These are phyloP conservation scores for Gallinago paraguaiae DNA, from an alignment of 2,113 vertebrate species.

Conservation along the genomic window DNA sequence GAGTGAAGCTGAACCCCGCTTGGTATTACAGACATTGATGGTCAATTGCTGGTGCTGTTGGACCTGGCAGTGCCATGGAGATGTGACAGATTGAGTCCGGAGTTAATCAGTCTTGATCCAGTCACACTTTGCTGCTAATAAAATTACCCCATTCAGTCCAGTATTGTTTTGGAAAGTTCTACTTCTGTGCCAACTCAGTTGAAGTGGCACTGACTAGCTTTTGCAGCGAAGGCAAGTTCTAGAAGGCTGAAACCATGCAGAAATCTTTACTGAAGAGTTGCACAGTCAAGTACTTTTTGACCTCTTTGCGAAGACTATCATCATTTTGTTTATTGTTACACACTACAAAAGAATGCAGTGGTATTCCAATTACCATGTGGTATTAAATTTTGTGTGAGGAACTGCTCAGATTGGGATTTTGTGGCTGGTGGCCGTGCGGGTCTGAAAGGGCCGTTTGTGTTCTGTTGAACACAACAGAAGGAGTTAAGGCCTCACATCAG, in stretches of 20 bases:
- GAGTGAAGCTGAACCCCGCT: background rate
- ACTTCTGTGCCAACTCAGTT: background rate
- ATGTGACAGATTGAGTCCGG: background rate
- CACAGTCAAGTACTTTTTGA: background rate
- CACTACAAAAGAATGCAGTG: background rate
- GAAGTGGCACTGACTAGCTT: background rate
- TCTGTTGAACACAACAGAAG: background rate
- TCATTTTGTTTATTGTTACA: background rate
- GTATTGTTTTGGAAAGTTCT: background rate
- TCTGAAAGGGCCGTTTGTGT: background rate
- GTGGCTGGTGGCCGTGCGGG: background rate
- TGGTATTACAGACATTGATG: background rate
- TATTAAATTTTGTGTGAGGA: background rate
- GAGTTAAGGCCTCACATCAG: background rate
- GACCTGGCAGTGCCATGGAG: background rate
- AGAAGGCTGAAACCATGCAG: background rate
- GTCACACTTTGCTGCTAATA: background rate
- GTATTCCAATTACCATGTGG: rapidly evolving
- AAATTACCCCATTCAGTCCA: background rate
- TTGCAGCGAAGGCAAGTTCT: background rate
- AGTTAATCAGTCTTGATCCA: background rate
- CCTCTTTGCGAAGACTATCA: background rate
- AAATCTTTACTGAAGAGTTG: background rate
- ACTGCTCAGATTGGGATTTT: background rate
- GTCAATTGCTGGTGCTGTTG: background rate